phyloP scores from a whole-genome alignment of 2,797 vertebrate genomes.

The Manis javanica region DNA sequence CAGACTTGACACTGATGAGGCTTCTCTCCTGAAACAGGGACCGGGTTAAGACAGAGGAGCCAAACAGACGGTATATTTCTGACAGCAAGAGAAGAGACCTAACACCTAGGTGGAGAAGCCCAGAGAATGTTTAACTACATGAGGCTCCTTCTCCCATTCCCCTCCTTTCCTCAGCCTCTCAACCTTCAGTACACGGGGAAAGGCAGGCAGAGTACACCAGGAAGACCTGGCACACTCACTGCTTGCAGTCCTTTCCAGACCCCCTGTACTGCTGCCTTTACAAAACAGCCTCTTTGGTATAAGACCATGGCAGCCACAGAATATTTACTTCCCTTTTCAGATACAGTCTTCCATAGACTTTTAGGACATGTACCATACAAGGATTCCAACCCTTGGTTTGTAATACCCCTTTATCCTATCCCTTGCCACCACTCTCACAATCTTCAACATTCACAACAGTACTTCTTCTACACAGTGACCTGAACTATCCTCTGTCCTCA shows the following conservation, averaged over 20 bases:
- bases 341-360: background rate
- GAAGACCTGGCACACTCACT: background rate
- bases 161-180: background rate
- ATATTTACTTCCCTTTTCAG: background rate
- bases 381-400: background rate
- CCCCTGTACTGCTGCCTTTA: background rate
- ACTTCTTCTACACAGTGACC: background rate
- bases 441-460: background rate
- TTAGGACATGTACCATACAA: background rate
- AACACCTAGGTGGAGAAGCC: slow-evolving; percentile 35
- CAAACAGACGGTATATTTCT: slow-evolving; percentile 57
- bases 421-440: background rate
- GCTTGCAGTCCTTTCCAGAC: background rate
- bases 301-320: background rate
- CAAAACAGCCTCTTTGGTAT: background rate
- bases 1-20: slow-evolving; percentile 97
- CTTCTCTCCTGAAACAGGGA: slow-evolving; percentile 93
- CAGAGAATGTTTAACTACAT: background rate
- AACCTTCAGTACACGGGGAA: background rate
- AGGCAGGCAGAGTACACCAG: background rate
- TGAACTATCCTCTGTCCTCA: background rate
- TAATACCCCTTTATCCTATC: background rate
- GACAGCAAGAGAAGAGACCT: slow-evolving; percentile 23
- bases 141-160: background rate
- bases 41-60: background rate